Evolutionary conservation across 2,888 invertebrate species (phyloP), one percentile per base, ranked within the genome.

Genomic region (Sericinus montela): DNA sequence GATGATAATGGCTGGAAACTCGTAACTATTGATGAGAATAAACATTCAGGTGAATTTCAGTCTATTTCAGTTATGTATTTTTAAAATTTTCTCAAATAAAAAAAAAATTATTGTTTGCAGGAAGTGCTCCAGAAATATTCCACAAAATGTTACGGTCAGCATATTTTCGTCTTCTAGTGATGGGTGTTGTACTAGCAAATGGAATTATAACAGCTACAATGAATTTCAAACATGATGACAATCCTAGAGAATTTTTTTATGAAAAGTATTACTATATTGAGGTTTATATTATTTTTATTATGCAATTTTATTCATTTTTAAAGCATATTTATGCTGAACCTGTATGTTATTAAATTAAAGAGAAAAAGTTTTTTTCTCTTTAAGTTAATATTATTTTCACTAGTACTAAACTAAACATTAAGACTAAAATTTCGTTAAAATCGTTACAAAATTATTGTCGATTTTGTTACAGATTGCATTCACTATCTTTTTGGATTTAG

Each of bases 1-100:
- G 98, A 98, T 66, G 98, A 98, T 65, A 93, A 94, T 58, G 96
- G 97, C 0, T 99, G 99, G 99, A 96, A 95, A 75, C 88, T 99
- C 59, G 95, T 99, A 10, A 97, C 98, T 29, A 92, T 99, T 55
- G 98, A 99, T 80, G 98, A 98, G 72, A 98, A 98, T 75, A 98
- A 98, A 77, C 96, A 97, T 69, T 95, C 95, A 51, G 96, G 95
- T 87, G 35, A 29, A 30, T 16, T 19, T 14, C n/a, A n/a, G n/a
- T n/a, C n/a, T 32, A 32, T 32, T 13, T 5, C 8, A 8, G 7
- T 3, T 7, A 8, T 32, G 32, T 11, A 1, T 32, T 6, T 11
- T 32, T 1, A 11, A 32, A 5, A 13, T 5, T 11, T 6, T 32
- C 15, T 9, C 15, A 15, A 10, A 29, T 9, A 7, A 29, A 30